Percentiles rank a stretch among this genome's conserved stretches.
Evolutionary conservation across 2,113 vertebrate species (phyloP).

Genomic region (Fukomys damarensis): DNA sequence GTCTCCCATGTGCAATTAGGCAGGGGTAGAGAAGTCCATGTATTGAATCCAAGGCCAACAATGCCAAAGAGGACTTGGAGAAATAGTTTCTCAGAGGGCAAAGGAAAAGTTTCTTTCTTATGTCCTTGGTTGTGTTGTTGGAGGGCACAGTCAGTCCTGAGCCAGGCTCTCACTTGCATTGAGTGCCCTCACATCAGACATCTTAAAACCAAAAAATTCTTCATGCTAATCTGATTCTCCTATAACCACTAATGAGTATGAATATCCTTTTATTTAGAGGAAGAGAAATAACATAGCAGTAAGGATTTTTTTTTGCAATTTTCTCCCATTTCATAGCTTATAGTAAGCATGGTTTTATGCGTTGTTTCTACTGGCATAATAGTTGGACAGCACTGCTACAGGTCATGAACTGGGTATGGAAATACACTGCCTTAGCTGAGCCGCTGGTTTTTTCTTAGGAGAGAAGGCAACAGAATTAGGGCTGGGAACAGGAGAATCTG

Average conservation of each 20-base stretch:
- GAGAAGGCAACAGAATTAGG: background rate
- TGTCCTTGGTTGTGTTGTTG: background rate
- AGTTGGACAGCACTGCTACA: background rate
- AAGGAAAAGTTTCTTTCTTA: background rate
- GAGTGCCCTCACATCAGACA: background rate
- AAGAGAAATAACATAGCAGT: background rate
- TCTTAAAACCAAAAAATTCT: background rate
- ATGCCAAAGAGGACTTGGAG: background rate
- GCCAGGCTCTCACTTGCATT: background rate
- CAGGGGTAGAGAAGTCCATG: background rate
- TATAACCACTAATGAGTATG: background rate
- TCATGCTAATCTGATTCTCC: background rate
- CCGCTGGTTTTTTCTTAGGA: background rate
- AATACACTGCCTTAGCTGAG: background rate
- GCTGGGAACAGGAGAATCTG: background rate
- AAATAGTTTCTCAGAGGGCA: background rate
- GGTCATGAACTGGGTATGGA: background rate
- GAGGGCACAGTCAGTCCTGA: background rate
- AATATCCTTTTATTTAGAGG: background rate
- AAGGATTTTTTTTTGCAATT: background rate
- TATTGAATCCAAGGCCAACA: background rate
- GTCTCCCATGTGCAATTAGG: background rate
- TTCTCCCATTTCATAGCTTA: background rate
- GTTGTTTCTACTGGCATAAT: background rate
- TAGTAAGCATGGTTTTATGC: constrained; percentile 9